These are phyloP conservation scores for Stictocephala bisonia DNA, from an alignment of 2,888 invertebrate genomes.

Conservation along the genomic window DNA sequence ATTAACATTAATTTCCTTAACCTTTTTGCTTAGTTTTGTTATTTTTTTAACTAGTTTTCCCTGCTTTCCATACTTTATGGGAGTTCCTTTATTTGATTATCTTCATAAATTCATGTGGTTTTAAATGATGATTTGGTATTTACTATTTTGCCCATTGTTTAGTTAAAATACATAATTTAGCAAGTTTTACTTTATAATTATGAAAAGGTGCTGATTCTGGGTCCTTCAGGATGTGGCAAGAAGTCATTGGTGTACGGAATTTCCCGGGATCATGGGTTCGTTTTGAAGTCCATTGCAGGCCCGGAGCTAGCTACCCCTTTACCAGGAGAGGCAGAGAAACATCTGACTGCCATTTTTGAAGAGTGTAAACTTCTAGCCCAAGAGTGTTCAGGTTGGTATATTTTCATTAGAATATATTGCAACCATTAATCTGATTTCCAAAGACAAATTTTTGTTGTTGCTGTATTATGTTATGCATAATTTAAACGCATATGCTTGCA, in stretches of 20 bases:
- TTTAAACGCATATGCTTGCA: too few species aligned
- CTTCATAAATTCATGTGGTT: too few species aligned
- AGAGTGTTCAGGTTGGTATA: slow-evolving; percentile 57
- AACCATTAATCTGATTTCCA: too few species aligned
- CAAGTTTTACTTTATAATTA: slow-evolving; percentile 55
- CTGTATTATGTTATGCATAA: too few species aligned
- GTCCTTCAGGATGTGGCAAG: slow-evolving; percentile 72
- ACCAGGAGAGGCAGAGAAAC: slow-evolving; percentile 69
- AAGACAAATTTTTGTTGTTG: too few species aligned
- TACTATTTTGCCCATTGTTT: background rate
- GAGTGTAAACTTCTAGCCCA: slow-evolving; percentile 63
- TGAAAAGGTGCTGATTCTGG: slow-evolving; percentile 65
- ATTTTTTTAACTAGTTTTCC: background rate
- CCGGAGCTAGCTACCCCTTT: slow-evolving; percentile 66
- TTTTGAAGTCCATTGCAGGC: slow-evolving; percentile 65
- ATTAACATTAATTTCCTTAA: too few species aligned
- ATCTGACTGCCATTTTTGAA: slow-evolving; percentile 66
- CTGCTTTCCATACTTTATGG: too few species aligned
- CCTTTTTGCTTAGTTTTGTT: too few species aligned
- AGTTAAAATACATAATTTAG: background rate
- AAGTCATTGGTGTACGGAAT: slow-evolving; percentile 68
- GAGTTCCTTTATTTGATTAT: too few species aligned
- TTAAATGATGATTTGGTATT: background rate
- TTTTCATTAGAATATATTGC: too few species aligned
- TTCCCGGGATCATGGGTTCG: slow-evolving; percentile 65